These are phyloP conservation scores for Macrosiphum euphorbiae DNA, from an alignment of 2,888 invertebrate species.

Conservation along the genomic window DNA sequence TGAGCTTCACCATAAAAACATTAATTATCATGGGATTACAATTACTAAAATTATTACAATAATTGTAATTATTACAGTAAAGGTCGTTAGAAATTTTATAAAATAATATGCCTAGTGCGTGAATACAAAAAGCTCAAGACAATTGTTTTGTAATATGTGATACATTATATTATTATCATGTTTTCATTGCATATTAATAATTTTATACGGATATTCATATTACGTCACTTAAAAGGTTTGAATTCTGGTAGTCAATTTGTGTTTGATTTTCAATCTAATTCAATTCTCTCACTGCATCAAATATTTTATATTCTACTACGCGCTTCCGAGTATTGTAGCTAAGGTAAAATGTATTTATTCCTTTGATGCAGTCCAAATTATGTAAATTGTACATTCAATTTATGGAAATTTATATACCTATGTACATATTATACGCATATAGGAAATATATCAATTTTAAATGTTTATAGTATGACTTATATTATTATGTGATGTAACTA, in stretches of 20 bases:
- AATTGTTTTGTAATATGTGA: not conserved
- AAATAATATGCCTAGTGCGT: not conserved
- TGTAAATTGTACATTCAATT: slow-evolving; percentile 24
- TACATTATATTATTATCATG: not conserved
- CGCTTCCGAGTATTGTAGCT: not conserved
- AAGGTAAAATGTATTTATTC: slow-evolving; percentile 23
- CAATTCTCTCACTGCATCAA: slow-evolving; percentile 14
- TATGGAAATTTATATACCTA: not conserved
- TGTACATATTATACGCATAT: not conserved
- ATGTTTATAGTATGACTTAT: not conserved
- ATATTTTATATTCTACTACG: slow-evolving; percentile 27
- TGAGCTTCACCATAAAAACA: not conserved
- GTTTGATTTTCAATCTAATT: slow-evolving; percentile 26
- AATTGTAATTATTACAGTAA: no score
- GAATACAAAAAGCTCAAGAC: not conserved
- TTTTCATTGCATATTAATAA: not conserved
- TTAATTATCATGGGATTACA: not conserved
- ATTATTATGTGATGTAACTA: not conserved
- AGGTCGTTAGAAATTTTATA: not conserved
- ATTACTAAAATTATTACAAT: no score
- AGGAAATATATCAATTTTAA: not conserved
- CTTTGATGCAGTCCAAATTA: slow-evolving; percentile 24
- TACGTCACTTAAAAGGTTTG: not conserved
- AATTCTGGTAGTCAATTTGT: not conserved
- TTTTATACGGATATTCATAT: not conserved